Percentiles rank a stretch among this genome's conserved stretches.
These are phyloP conservation scores for Pagrus major DNA, from an alignment of 2,113 vertebrate genomes.

Conservation along the genomic window DNA sequence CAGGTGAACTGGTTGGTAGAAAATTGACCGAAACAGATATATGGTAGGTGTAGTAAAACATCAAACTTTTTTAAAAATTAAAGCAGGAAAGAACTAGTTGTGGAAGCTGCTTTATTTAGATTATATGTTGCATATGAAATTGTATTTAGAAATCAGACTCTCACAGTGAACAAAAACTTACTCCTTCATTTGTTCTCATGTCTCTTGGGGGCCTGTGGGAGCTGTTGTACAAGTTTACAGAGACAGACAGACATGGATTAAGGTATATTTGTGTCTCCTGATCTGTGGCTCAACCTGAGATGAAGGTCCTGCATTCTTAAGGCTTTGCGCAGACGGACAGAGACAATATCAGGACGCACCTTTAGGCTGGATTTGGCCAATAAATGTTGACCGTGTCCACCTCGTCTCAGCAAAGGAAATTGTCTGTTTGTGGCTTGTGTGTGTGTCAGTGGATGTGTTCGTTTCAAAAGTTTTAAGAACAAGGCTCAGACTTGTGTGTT, in stretches of 20 bases:
- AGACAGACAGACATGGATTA: constrained; percentile 46
- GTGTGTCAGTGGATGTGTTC: not conserved
- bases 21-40: too few relatives aligned
- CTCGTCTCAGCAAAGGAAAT: constrained; percentile 59
- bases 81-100: not conserved
- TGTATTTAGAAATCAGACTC: not conserved
- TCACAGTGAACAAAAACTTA: not conserved
- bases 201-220: constrained; percentile 26
- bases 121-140: not conserved
- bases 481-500: not conserved
- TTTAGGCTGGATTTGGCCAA: constrained; percentile 25
- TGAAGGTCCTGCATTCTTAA: constrained; percentile 34
- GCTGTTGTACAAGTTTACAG: not conserved
- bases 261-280: constrained; percentile 15
- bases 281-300: constrained; percentile 20
- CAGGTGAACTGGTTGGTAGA: too few relatives aligned
- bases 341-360: constrained; percentile 18
- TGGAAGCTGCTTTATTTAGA: not conserved
- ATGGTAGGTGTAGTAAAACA: not conserved
- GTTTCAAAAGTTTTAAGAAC: not conserved
- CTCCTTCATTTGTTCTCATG: not conserved
- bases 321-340: constrained; percentile 19
- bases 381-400: constrained; percentile 18
- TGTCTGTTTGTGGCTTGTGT: constrained; percentile 38
- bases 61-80: not conserved